Conservation (phyloP, 2,797 vertebrate species). For the Mormyrops boulengeri region DNA sequence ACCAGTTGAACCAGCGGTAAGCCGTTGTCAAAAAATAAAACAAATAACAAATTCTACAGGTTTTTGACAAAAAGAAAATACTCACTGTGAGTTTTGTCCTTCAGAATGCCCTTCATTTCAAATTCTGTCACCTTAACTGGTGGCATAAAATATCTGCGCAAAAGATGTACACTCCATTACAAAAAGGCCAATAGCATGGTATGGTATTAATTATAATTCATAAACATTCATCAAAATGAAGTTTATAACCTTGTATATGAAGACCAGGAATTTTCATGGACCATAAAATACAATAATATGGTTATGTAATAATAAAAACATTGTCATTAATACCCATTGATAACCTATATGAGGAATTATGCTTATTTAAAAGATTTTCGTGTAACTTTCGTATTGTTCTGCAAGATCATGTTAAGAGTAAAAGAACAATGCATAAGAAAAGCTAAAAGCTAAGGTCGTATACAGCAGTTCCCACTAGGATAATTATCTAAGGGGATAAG, state of each 20-base stretch:
- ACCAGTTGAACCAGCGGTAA: not conserved
- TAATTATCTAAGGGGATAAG: not conserved
- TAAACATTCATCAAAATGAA: not conserved
- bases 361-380: not conserved
- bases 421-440: not conserved
- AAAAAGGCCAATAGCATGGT: not conserved
- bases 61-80: not conserved
- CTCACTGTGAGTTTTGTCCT: conserved; percentile 47
- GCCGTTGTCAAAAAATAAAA: not conserved
- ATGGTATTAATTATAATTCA: not conserved
- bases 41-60: not conserved
- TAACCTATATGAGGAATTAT: not conserved
- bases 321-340: not conserved
- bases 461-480: not conserved
- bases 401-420: not conserved
- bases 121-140: conserved; percentile 11
- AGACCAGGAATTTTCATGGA: not conserved
- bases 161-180: not conserved
- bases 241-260: not conserved
- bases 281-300: not conserved
- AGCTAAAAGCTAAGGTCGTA: not conserved
- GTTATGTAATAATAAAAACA: not conserved
- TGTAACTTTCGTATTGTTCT: not conserved
- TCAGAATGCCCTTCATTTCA: conserved; percentile 59
- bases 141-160: conserved; percentile 14